These are phyloP conservation scores for Progne subis DNA, from an alignment of 2,113 vertebrate genomes.

Conservation along the genomic window DNA sequence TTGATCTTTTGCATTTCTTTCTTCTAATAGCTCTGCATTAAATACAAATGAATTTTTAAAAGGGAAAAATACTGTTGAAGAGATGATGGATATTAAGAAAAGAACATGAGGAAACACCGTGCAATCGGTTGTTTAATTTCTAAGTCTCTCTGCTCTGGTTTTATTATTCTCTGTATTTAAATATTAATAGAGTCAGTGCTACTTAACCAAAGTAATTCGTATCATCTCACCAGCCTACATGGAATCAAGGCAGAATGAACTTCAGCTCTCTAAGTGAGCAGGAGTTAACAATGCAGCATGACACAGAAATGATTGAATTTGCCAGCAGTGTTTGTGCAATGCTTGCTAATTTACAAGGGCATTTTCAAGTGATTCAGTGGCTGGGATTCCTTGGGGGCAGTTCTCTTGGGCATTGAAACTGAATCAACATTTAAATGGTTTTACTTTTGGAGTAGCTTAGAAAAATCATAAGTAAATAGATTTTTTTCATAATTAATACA, in stretches of 20 bases:
- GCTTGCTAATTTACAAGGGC: constrained; percentile 59
- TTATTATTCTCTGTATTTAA: constrained; percentile 37
- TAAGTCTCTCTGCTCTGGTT: constrained; percentile 14
- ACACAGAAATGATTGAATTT: constrained; percentile 67
- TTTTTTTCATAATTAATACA: constrained; percentile 63
- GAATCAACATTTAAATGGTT: constrained; percentile 47
- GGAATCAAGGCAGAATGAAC: constrained; percentile 35
- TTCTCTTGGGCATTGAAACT: constrained; percentile 34
- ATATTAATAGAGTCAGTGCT: constrained; percentile 45
- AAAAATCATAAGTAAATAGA: constrained; percentile 38
- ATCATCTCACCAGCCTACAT: constrained; percentile 18
- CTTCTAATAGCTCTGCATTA: background rate
- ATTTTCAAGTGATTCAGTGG: constrained; percentile 47
- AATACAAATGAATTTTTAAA: background rate
- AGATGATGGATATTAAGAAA: background rate
- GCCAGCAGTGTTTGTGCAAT: constrained; percentile 29
- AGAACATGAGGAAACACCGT: background rate
- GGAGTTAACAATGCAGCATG: constrained; percentile 30
- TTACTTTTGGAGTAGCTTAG: constrained; percentile 52
- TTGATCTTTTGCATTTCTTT: background rate
- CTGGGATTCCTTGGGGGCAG: constrained; percentile 42
- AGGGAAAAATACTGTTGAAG: background rate
- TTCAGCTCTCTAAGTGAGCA: constrained; percentile 36
- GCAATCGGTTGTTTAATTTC: background rate
- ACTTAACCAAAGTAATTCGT: constrained; percentile 12